These are phyloP conservation scores for Campylomormyrus tamandua DNA, from an alignment of 2,113 vertebrate genomes.

Conservation along the genomic window DNA sequence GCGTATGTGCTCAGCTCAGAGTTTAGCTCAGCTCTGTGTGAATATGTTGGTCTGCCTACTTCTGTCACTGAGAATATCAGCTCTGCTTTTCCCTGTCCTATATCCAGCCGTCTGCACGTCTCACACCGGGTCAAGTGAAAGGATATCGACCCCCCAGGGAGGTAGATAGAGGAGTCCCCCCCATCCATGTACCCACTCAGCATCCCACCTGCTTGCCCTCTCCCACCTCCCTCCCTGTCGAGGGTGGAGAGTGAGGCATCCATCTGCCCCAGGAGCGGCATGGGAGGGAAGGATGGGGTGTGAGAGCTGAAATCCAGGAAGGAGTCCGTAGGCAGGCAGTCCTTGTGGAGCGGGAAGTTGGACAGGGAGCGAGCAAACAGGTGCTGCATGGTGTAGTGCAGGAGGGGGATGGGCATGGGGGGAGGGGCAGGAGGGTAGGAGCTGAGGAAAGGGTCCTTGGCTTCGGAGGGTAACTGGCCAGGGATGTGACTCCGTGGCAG, in stretches of 20 bases:
- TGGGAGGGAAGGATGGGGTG: slow-evolving; percentile 50
- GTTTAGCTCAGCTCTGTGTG: not conserved
- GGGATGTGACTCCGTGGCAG: slow-evolving; percentile 41
- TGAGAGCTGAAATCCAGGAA: slow-evolving; percentile 58
- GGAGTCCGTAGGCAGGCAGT: slow-evolving; percentile 52
- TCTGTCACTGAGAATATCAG: not conserved
- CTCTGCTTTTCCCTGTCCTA: not conserved
- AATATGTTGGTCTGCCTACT: not conserved
- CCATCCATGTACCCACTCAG: slow-evolving; percentile 50
- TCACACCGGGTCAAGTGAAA: slow-evolving; percentile 33
- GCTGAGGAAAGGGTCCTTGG: slow-evolving; percentile 48
- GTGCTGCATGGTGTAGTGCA: slow-evolving; percentile 70
- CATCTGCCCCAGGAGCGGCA: slow-evolving; percentile 54
- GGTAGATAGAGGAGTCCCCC: slow-evolving; percentile 55
- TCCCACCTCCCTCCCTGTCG: slow-evolving; percentile 54
- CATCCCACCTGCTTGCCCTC: slow-evolving; percentile 41
- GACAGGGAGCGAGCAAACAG: slow-evolving; percentile 61
- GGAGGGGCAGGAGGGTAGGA: slow-evolving; percentile 37
- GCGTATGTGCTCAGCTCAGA: not conserved
- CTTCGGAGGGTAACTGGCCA: slow-evolving; percentile 32
- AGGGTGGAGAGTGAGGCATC: slow-evolving; percentile 42
- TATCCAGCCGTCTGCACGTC: not conserved
- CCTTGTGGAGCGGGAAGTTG: slow-evolving; percentile 54
- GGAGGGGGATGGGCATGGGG: slow-evolving; percentile 50
- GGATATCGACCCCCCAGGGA: slow-evolving; percentile 63